Base-by-base conservation (phyloP, 2,888 invertebrate species). In the Lucinisca nassula region DNA sequence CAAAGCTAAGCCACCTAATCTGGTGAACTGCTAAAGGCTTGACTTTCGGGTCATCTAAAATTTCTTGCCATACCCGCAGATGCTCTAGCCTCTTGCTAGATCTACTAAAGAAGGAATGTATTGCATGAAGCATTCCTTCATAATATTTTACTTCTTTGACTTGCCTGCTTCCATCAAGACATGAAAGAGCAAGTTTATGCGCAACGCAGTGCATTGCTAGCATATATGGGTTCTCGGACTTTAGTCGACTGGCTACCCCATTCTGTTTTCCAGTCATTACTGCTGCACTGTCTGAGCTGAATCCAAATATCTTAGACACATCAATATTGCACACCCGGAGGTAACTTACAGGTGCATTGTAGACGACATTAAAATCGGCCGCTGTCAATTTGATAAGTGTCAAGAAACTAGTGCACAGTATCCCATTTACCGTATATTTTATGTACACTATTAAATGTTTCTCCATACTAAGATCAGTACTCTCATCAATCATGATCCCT, bases 221-320 rank as follows among this genome's bases (percentile, higher is more conserved):
- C 85, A 85, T 82, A 51, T 81, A 81, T 72, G 76, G 76, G 40
- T 72, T 85, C 17, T 77, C 76, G 49, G 79, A 40, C 35, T 72
- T 72, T 55, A 83, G 61, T 79, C 79, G 17, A 32, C 2, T 55
- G 21, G 74, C 79, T 51, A 79, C 79, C 2, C 82, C 83, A 27
- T 79, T 78, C 38, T 79, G 30, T 37, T 79, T 79, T 24, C 84
- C 85, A 38, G 74, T 58, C 85, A 86, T 86, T 21, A 82, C 79
- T 6, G 82, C 85, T 45, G 81, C 81, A 51, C 82, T 82, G 49
- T 86, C 79, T 45, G 85, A 86, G 67, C 79, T 73, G 61, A 85
- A 85, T 12, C 81, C 85, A 30, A 27, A 78, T 8, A 82, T 72
- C 37, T 81, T 81, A 51, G 72, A 45, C 35, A 82, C 45, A 79